Evolutionary conservation across 2,888 invertebrate species (phyloP).

Genomic region (Cephus sareptanus): DNA sequence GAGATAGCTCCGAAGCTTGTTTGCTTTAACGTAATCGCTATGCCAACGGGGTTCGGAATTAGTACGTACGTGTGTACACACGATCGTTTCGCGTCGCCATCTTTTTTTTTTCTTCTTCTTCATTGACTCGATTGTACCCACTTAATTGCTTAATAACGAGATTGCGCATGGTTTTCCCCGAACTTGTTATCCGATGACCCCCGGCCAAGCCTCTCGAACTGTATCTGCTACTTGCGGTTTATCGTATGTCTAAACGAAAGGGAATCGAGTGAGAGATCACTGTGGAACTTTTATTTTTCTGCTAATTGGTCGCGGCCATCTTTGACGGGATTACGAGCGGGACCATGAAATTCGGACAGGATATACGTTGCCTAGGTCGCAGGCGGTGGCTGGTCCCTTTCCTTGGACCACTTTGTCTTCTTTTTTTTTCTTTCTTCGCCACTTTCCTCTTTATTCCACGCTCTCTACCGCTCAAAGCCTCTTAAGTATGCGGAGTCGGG

Average conservation of each 20-base stretch:
- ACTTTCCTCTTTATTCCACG: background rate
- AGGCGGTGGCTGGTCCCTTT: background rate
- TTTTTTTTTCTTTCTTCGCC: background rate
- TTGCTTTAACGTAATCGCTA: slow-evolving; percentile 33
- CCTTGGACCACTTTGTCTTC: background rate
- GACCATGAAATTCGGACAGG: background rate
- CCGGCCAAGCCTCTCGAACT: background rate
- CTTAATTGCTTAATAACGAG: background rate
- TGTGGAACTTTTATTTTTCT: background rate
- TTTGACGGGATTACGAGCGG: background rate
- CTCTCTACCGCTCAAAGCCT: background rate
- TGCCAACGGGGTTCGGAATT: background rate
- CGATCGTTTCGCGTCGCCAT: background rate
- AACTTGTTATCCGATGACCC: background rate
- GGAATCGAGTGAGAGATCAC: too few relatives aligned
- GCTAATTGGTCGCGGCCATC: background rate
- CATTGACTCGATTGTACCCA: background rate
- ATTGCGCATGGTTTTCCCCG: background rate
- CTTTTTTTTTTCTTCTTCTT: background rate
- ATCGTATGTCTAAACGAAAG: too few relatives aligned
- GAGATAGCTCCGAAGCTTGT: slow-evolving; percentile 25
- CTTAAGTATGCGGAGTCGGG: background rate
- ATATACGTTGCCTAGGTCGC: background rate
- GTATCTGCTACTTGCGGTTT: background rate
- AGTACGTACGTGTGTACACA: background rate